Evolutionary conservation across 2,113 vertebrate species (phyloP).

Genomic region (Callospermophilus lateralis): DNA sequence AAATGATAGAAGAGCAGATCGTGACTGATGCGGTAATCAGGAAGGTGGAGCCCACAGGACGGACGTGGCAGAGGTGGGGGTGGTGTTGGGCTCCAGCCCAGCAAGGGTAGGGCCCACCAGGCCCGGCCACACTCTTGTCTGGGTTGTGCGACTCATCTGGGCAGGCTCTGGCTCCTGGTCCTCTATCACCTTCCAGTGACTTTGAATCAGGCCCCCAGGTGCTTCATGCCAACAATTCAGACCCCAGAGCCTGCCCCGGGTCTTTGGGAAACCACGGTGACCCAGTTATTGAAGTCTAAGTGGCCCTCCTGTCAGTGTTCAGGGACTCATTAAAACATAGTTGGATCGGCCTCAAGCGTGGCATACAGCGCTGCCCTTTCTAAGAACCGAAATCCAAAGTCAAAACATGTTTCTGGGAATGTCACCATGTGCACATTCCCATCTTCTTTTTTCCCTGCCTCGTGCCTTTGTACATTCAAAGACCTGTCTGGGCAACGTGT

Average conservation of each 20-base stretch:
- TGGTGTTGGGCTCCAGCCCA: rapidly evolving
- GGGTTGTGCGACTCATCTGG: too few relatives aligned
- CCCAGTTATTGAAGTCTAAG: slow-evolving; percentile 36
- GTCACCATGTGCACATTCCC: neutral
- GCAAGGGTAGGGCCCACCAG: rapidly evolving
- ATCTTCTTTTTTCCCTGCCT: neutral
- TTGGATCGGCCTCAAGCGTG: neutral
- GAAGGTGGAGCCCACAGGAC: rapidly evolving
- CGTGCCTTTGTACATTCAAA: slow-evolving; percentile 87
- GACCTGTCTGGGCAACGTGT: slow-evolving; percentile 88
- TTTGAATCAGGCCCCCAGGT: neutral
- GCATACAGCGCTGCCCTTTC: slow-evolving; percentile 63
- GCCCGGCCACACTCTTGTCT: rapidly evolving
- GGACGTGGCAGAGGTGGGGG: rapidly evolving
- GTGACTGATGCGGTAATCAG: rapidly evolving
- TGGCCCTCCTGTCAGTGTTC: neutral
- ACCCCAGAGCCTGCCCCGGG: neutral
- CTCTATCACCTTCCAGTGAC: neutral
- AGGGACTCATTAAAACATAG: slow-evolving; percentile 57
- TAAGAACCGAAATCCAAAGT: slow-evolving; percentile 23
- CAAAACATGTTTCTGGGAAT: slow-evolving; percentile 19
- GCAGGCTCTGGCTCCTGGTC: neutral
- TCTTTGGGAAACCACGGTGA: neutral
- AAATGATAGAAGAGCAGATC: neutral
- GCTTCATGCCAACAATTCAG: neutral